Evolutionary conservation across 2,797 vertebrate genomes (phyloP), one percentile per base, ranked within the genome.

Genomic region (Smutsia temminckii): DNA sequence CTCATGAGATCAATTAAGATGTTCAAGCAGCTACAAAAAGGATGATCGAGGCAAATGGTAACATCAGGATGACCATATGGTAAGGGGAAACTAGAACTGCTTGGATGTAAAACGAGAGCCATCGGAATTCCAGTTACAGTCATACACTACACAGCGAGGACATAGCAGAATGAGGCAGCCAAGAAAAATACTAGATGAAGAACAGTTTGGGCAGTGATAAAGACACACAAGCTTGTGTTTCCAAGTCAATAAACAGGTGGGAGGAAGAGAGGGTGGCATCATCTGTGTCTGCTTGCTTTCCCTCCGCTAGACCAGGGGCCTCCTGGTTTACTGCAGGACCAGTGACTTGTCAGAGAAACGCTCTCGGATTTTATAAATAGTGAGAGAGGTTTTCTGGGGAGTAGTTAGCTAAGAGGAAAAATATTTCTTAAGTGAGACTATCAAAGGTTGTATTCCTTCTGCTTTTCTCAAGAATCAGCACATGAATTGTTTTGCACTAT

Each of bases 1-100:
- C 98, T 98, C 98, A 98, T 94, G 98, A 98, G 98, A 98, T 98
- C 98, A 98, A 98, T 98, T 98, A 98, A 98, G 98, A 98, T 95
- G 98, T 97, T 98, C 98, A 98, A 98, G 97, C 98, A 98, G 98
- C 98, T 98, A 98, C 98, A 98, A 98, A 98, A 98, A 98, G 98
- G 98, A 98, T 98, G 98, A 98, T 98, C 98, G 98, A 98, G 98
- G 98, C 98, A 98, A 98, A 98, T 96, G 98, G 98, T 97, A 98
- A 98, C 98, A 98, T 98, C 98, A 98, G 98, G 98, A 98, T 98
- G 98, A 98, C 98, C 98, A 98, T 98, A 98, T 98, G 98, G 98
- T 97, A 96, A 98, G 98, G 98, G 98, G 98, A 98, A 25, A 46
- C 85, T 89, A 96, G 97, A 98, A 97, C 97, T 79, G 97, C 77